phyloP scores from a whole-genome alignment of 64 coral and sea anemone species.

The Montipora capricornis region DNA sequence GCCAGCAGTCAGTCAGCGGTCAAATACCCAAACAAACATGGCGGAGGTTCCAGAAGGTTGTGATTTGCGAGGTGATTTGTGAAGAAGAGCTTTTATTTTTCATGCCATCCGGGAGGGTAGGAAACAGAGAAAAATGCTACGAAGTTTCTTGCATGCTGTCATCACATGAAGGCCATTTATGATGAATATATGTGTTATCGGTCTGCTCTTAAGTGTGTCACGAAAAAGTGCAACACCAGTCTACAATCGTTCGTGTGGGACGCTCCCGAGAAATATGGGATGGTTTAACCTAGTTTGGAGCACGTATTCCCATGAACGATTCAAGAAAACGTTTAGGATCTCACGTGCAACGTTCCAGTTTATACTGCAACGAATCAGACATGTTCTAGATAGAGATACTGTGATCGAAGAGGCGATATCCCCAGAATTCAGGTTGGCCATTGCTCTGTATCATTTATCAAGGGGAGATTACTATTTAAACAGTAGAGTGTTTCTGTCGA shows the following conservation, averaged over 20 bases:
- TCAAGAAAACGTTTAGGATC: constrained; percentile 32
- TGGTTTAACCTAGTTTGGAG: no score
- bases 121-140: no score
- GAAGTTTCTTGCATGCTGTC: background rate
- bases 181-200: constrained; percentile 19
- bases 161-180: constrained; percentile 16
- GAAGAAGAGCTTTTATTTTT: no score
- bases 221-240: background rate
- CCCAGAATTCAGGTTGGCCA: background rate
- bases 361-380: constrained; percentile 53
- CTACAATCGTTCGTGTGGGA: constrained; percentile 2
- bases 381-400: background rate
- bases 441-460: no score
- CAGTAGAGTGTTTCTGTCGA: no score
- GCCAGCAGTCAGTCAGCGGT: no score
- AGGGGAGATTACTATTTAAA: no score
- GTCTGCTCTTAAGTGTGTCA: background rate
- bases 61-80: no score
- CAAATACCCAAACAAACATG: no score
- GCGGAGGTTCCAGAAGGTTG: no score
- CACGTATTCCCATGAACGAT: constrained; percentile 44
- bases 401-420: no score
- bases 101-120: no score
- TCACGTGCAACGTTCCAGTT: constrained; percentile 65
- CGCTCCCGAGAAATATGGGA: background rate